Evolutionary conservation across 2,888 invertebrate genomes (phyloP).

Genomic region (Prosopocoilus inquinatus): DNA sequence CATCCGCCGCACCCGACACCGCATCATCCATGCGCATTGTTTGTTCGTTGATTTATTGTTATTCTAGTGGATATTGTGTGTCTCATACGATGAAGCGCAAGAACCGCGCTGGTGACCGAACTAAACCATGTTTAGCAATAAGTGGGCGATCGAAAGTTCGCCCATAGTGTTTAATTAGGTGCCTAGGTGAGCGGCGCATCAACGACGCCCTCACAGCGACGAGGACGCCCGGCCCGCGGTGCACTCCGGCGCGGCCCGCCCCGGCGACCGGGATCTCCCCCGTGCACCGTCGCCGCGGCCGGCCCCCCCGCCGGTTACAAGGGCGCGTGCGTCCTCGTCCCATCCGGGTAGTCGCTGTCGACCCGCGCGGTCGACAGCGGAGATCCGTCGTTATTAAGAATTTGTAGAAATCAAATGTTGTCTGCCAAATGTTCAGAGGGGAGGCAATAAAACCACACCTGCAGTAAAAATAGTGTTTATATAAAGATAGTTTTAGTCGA

Average conservation of each 20-base stretch:
- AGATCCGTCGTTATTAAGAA: conserved; percentile 12
- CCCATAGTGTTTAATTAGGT: conserved; percentile 50
- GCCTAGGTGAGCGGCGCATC: conserved; percentile 45
- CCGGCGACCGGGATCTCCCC: conserved; percentile 26
- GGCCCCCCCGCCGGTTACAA: conserved; percentile 27
- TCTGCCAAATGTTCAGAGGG: conserved; percentile 48
- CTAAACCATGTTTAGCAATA: conserved; percentile 48
- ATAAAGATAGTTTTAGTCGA: conserved; percentile 32
- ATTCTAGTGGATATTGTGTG: conserved; percentile 37
- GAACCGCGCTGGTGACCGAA: conserved; percentile 42
- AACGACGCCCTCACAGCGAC: conserved; percentile 31
- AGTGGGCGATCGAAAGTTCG: conserved; percentile 45
- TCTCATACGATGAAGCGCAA: conserved; percentile 33
- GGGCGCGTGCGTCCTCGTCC: conserved; percentile 38
- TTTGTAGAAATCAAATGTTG: conserved; percentile 44
- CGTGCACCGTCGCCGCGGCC: conserved; percentile 38
- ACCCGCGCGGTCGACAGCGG: conserved; percentile 19
- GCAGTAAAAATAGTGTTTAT: conserved; percentile 37
- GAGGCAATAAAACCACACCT: conserved; percentile 41
- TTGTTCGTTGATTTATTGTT: conserved; percentile 45
- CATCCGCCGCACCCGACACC: conserved; percentile 22
- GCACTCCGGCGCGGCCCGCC: conserved; percentile 37
- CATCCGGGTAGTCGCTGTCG: conserved; percentile 13
- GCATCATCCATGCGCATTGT: conserved; percentile 34
- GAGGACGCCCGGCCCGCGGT: conserved; percentile 41